Evolutionary conservation across 1,140 invertebrate species (phyloP).

Genomic region (Drosophila quadrilineata): DNA sequence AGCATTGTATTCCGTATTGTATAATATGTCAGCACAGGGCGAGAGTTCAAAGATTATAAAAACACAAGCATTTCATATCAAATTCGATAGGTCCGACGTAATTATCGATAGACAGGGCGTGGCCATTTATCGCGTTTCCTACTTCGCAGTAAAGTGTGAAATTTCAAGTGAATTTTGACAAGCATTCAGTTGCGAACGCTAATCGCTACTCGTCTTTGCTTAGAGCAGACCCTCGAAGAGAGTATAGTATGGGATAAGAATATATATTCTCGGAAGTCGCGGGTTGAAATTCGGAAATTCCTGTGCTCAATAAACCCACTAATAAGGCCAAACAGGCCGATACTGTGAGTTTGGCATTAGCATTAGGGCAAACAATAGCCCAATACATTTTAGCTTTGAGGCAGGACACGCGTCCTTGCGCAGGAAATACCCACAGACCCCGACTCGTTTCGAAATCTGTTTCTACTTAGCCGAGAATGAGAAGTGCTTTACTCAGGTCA

Average conservation of each 20-base stretch:
- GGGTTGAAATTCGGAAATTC: constrained; percentile 68
- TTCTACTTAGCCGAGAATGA: constrained; percentile 68
- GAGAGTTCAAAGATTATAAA: constrained; percentile 65
- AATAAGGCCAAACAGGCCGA: constrained; percentile 70
- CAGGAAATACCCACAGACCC: constrained; percentile 55
- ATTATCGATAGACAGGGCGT: constrained; percentile 38
- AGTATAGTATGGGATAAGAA: no score
- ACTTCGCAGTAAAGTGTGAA: constrained; percentile 68
- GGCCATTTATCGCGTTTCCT: constrained; percentile 12
- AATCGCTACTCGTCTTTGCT: constrained; percentile 4
- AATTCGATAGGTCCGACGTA: constrained; percentile 38
- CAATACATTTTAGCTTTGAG: constrained; percentile 65
- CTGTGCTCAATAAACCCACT: constrained; percentile 63
- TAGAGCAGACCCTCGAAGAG: no score
- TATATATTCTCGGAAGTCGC: constrained; percentile 66
- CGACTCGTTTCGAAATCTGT: constrained; percentile 57
- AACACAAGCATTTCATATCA: constrained; percentile 39
- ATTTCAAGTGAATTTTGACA: constrained; percentile 73
- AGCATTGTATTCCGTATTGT: constrained; percentile 58
- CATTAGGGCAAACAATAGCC: constrained; percentile 67
- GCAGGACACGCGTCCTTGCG: constrained; percentile 68
- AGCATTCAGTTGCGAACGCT: constrained; percentile 24
- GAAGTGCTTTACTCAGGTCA: constrained; percentile 52
- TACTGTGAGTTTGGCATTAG: constrained; percentile 58
- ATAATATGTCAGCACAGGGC: constrained; percentile 54